Conservation (phyloP, 2,113 vertebrate genomes). For the Cinclus cinclus region DNA sequence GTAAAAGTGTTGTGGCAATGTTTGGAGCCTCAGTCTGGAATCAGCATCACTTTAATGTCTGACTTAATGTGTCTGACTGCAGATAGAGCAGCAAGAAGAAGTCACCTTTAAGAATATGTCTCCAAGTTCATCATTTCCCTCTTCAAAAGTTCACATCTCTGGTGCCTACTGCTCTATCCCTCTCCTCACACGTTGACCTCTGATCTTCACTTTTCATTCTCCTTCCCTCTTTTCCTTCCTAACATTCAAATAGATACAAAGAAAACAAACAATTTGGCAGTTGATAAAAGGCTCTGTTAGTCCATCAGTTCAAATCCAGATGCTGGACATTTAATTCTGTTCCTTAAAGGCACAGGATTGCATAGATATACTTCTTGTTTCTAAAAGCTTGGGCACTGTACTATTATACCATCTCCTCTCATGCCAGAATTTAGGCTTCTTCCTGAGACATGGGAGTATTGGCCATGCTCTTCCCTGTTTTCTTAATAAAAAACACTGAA, state of each 20-base stretch:
- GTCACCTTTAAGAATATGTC: neutral
- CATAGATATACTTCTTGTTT: neutral
- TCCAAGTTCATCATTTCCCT: neutral
- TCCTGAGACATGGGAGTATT: neutral
- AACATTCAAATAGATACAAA: neutral
- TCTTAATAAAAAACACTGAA: neutral
- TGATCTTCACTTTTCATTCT: neutral
- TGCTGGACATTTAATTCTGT: neutral
- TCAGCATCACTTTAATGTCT: neutral
- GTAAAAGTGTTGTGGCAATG: neutral
- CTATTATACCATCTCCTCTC: neutral
- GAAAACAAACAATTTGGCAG: neutral
- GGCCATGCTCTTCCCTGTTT: neutral
- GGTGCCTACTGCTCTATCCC: neutral
- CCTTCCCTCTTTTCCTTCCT: neutral
- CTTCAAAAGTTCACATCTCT: neutral
- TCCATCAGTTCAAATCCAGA: neutral
- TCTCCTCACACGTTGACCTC: neutral
- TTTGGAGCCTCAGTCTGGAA: constrained; percentile 12
- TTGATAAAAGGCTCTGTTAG: neutral
- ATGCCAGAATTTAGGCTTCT: neutral
- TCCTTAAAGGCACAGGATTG: neutral
- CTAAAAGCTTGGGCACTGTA: neutral
- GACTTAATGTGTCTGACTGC: neutral
- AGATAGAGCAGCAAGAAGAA: neutral